Evolutionary conservation across 1,140 invertebrate species (phyloP), one percentile per base, ranked within the genome.

Genomic region (Calephelis virginiensis): DNA sequence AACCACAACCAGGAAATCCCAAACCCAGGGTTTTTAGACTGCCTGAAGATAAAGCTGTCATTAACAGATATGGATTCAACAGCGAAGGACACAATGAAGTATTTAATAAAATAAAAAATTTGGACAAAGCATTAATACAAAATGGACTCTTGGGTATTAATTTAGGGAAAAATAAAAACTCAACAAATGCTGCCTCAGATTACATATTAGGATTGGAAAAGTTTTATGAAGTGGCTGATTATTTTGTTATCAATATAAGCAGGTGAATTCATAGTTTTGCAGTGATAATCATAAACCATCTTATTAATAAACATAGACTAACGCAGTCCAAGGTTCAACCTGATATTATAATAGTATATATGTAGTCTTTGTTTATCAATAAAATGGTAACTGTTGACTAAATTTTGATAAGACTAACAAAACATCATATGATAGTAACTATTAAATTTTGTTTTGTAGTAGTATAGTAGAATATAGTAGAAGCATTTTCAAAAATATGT

Each of bases 31-130:
- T 99, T 0, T 99, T 99, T 86, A 92, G 98, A 68, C 88, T 99
- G 9, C 74, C 82, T 1, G 94, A 97, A 72, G 98, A 99, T 88
- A 84, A 93, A 75, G 99, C 97, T 49, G 94, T 99, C 7, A 99
- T 99, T 37, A 99, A 99, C 92, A 94, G 97, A 94, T 94, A 91
- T 83, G 91, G 99, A 8, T 99, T 99, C 80, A 99, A 99, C 87
- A 99, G 97, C 90, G 94, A 97, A 76, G 99, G 99, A 0, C 97
- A 99, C 83, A 92, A 96, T 13, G 75, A 77, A 60, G 96, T 97
- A 0, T 92, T 93, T 47, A 69, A 93, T 60, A 93, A 96, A 68
- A 74, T 97, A n/a, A 76, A 91, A 71, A 76, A 84, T 65, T 64
- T 95, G 3, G 93, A 93, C 74, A 86, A 92, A 13, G 78, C 91